Percentiles rank a stretch among this genome's conserved stretches.
phyloP scores from a whole-genome alignment of 2,113 vertebrate genomes.

The Cariama cristata region DNA sequence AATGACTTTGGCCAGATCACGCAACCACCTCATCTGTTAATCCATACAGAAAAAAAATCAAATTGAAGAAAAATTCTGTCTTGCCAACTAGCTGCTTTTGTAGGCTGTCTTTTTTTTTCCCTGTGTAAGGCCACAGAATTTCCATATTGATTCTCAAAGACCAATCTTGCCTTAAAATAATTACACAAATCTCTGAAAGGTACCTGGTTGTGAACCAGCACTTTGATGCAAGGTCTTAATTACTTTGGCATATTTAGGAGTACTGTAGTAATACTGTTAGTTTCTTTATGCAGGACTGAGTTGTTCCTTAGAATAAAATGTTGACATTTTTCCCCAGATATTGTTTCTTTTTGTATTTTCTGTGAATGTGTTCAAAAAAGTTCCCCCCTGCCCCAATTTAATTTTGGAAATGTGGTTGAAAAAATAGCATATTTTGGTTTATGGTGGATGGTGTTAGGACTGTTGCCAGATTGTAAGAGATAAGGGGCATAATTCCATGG shows the following conservation, averaged over 20 bases:
- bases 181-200: neutral
- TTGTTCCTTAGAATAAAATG: neutral
- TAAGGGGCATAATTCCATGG: neutral
- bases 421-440: neutral
- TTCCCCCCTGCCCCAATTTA: neutral
- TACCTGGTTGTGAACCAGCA: neutral
- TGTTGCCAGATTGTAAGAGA: neutral
- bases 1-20: neutral
- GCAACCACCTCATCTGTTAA: neutral
- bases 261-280: neutral
- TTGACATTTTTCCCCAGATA: neutral
- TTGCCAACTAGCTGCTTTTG: neutral
- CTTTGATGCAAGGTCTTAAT: neutral
- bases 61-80: neutral
- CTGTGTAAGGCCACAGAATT: neutral
- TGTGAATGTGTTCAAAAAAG: neutral
- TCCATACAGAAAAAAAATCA: neutral
- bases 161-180: neutral
- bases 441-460: neutral
- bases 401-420: neutral
- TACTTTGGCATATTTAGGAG: neutral
- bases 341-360: neutral
- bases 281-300: neutral
- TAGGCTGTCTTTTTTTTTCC: neutral
- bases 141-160: neutral